Evolutionary conservation across 2,797 vertebrate species (phyloP).

Genomic region (Danio albolineatus): DNA sequence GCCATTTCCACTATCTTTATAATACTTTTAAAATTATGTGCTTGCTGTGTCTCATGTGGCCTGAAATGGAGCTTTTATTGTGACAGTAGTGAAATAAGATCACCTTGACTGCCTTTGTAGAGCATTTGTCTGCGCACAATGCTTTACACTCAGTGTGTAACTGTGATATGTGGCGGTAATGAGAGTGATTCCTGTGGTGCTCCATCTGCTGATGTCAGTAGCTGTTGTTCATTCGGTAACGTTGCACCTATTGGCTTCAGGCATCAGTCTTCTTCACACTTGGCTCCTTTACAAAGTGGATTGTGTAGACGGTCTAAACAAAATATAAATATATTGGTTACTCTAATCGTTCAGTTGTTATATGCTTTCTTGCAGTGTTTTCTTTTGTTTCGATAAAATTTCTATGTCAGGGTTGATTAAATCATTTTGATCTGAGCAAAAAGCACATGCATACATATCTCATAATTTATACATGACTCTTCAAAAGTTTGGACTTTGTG

Average conservation of each 20-base stretch:
- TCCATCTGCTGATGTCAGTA: slow-evolving; percentile 53
- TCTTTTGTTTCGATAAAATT: neutral
- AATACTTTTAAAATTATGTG: neutral
- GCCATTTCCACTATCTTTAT: neutral
- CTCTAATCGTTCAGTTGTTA: neutral
- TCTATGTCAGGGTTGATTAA: neutral
- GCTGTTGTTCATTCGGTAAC: slow-evolving; percentile 21
- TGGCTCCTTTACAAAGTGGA: neutral
- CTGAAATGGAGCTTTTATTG: neutral
- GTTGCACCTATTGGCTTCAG: slow-evolving; percentile 28
- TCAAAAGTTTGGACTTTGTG: no score
- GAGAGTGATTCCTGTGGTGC: slow-evolving; percentile 47
- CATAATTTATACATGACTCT: no score
- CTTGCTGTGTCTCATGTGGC: neutral
- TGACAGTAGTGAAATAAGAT: slow-evolving; percentile 15
- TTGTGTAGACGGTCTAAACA: neutral
- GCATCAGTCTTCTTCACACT: slow-evolving; percentile 8
- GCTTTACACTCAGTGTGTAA: slow-evolving; percentile 22
- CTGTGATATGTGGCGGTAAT: slow-evolving; percentile 26
- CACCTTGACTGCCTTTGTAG: slow-evolving; percentile 57
- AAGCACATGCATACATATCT: no score
- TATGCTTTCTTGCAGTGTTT: neutral
- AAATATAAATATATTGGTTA: neutral
- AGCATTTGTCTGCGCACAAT: slow-evolving; percentile 45
- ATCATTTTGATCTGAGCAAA: no score